Evolutionary conservation across 1,140 invertebrate species (phyloP).

Genomic region (Drosophila willistoni): DNA sequence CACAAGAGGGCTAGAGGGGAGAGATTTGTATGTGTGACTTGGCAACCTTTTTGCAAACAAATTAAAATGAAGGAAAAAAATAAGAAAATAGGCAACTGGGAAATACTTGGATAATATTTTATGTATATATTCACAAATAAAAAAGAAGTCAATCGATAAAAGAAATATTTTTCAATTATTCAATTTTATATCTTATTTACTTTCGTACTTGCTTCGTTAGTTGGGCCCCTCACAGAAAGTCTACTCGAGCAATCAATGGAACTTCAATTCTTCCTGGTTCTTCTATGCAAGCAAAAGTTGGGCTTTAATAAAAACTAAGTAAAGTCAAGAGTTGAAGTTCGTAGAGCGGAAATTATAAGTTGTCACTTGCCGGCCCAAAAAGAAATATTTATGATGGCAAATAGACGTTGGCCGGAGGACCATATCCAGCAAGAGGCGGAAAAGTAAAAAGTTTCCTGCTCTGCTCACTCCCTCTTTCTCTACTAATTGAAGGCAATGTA

Average conservation of each 20-base stretch:
- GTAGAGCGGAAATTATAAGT: constrained; percentile 28
- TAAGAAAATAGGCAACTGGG: background rate
- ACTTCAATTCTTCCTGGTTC: too few relatives aligned
- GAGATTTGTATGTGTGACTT: background rate
- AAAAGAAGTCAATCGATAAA: constrained; percentile 3
- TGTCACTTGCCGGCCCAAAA: constrained; percentile 16
- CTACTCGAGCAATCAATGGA: too few relatives aligned
- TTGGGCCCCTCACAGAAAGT: too few relatives aligned
- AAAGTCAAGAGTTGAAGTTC: constrained; percentile 4
- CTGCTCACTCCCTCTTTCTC: background rate
- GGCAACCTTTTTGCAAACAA: constrained; percentile 16
- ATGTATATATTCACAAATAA: constrained; percentile 25
- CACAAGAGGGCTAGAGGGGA: background rate
- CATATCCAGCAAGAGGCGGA: background rate
- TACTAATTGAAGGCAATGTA: constrained; percentile 50
- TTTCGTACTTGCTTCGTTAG: background rate
- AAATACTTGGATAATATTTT: constrained; percentile 40
- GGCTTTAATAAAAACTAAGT: constrained; percentile 25
- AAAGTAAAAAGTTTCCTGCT: constrained; percentile 9
- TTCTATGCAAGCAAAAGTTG: background rate
- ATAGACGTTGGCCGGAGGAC: background rate
- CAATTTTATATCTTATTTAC: background rate
- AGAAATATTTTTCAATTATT: constrained; percentile 2
- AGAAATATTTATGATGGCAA: constrained; percentile 29
- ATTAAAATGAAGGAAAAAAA: constrained; percentile 24